Percentiles rank a stretch among this genome's conserved stretches.
Conservation (phyloP, 2,888 invertebrate species). For the Oscheius myriophilus region DNA sequence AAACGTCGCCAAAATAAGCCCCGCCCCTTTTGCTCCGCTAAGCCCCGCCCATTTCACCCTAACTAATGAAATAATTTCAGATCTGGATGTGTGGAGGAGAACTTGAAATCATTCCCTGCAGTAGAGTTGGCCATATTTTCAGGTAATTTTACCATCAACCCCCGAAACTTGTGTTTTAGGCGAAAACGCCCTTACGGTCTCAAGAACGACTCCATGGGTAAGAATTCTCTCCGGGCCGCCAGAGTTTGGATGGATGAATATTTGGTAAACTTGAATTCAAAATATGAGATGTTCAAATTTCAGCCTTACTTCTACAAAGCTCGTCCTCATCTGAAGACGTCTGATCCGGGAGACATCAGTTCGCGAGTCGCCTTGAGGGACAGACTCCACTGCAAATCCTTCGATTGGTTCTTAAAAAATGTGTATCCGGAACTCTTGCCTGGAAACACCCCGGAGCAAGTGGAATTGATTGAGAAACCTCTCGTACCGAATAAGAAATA, state of each 20-base stretch:
- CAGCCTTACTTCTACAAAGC: constrained; percentile 76
- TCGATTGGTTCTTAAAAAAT: constrained; percentile 94
- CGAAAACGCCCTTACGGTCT: constrained; percentile 84
- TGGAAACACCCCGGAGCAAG: constrained; percentile 49
- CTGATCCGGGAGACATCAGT: constrained; percentile 82
- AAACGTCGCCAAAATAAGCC: too few relatives aligned
- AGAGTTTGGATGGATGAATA: constrained; percentile 97
- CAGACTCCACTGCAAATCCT: constrained; percentile 89
- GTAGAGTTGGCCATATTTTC: constrained; percentile 94
- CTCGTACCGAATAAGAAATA: constrained; percentile 45
- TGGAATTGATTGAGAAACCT: constrained; percentile 31
- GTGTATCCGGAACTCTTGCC: constrained; percentile 97
- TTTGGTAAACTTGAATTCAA: constrained; percentile 75
- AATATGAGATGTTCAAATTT: constrained; percentile 32
- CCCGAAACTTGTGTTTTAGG: constrained; percentile 23
- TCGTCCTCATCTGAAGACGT: constrained; percentile 45
- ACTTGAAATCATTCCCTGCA: constrained; percentile 90
- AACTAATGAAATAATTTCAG: constrained; percentile 73
- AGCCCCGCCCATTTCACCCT: constrained; percentile 1
- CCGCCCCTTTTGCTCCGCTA: too few relatives aligned
- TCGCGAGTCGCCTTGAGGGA: constrained; percentile 83
- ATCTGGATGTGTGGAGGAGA: constrained; percentile 97
- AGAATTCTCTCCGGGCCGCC: constrained; percentile 90
- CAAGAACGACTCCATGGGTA: constrained; percentile 83
- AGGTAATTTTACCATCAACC: too few relatives aligned